Evolutionary conservation across 2,888 invertebrate genomes (phyloP), one percentile per base, ranked within the genome.

Genomic region (Mesochorus sp.): DNA sequence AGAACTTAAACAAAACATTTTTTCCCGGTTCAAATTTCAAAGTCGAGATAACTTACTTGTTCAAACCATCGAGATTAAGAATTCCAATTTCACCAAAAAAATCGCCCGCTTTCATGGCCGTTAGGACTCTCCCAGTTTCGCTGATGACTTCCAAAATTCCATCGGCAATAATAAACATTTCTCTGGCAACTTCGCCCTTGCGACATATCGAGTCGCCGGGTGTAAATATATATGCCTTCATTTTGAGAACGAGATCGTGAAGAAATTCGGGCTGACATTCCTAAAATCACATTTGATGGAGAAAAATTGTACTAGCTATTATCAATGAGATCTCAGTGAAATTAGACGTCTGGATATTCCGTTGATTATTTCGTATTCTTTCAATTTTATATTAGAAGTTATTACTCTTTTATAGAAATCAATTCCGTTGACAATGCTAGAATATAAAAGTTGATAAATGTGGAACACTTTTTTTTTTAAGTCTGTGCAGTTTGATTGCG

Each of bases 11-110:
- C n/a, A n/a, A n/a, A n/a, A n/a, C 37, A n/a, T 37, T 12, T 2
- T 10, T 4, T 34, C 8, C n/a, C 5, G 34, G 3, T 8, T 34
- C 10, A 1, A n/a, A 8, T 39, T 12, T 39, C 14, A 1, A 3
- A 14, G 6, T 10, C 1, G 4, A 19, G 0, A 21, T 21, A 55
- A 89, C 92, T 92, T 92, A 98, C 98, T 98, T 98, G 92, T 99
- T 98, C 5, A 98, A 93, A 12, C 98, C 98, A 88, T 98, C 98
- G 71, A 99, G 93, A 91, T 98, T 98, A 2, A 99, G 93, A 82
- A 99, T 98, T 31, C 98, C 98, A 84, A 99, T 99, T 92, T 99
- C 98, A 0, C 98, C 98, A 87, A 99, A 99, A 92, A 99, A 99
- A 91, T 98, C 98, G 0, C 98, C 98, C 0, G 98, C 97, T 88